Conservation (phyloP, 2,888 invertebrate genomes). For the Pollenia griseotomentosa region DNA sequence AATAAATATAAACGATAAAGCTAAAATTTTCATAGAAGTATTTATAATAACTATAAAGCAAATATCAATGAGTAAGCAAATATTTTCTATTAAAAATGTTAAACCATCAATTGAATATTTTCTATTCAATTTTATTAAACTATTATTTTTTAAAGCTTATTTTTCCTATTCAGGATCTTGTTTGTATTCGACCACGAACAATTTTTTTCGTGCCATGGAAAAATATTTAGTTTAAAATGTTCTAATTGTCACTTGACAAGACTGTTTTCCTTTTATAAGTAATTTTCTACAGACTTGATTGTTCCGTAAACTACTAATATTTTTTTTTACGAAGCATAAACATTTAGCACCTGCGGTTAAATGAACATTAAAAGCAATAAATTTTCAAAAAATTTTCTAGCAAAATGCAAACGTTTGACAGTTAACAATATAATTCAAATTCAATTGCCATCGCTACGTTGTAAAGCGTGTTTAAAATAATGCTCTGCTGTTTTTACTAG, state of each 20-base stretch:
- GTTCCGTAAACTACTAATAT: slow-evolving; percentile 1
- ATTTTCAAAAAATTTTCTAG: slow-evolving; percentile 31
- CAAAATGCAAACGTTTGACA: slow-evolving; percentile 8
- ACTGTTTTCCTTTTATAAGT: background rate
- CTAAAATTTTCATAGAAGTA: no score
- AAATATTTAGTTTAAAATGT: background rate
- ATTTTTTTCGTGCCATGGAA: background rate
- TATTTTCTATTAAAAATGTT: no score
- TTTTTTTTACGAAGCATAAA: background rate
- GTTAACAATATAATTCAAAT: slow-evolving; percentile 30
- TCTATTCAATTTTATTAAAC: no score
- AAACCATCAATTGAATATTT: no score
- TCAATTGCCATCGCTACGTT: background rate
- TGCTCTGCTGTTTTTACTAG: slow-evolving; percentile 46
- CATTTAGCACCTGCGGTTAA: slow-evolving; percentile 54
- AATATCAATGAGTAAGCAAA: no score
- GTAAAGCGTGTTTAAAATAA: slow-evolving; percentile 21
- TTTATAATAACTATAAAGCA: no score
- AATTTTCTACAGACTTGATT: background rate
- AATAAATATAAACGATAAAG: no score
- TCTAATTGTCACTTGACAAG: background rate
- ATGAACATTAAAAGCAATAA: slow-evolving; percentile 43
- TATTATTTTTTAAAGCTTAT: no score
- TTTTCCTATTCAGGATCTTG: background rate
- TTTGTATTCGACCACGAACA: background rate